These are phyloP conservation scores for Lepisosteus osseus DNA, from an alignment of 2,113 vertebrate genomes.

Conservation along the genomic window DNA sequence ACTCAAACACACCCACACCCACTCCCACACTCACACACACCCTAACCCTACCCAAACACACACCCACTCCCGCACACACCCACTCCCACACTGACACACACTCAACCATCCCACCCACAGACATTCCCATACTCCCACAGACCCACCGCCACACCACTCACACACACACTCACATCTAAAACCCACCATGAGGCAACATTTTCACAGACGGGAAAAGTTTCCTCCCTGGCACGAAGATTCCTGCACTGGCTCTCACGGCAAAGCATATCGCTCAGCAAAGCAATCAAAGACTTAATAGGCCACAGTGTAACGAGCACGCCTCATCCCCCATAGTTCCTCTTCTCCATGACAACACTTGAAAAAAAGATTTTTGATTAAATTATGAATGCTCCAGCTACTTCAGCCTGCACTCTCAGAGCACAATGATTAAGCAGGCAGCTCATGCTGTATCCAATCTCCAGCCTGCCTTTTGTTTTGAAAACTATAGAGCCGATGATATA, in stretches of 20 bases:
- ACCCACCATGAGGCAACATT: too few species aligned
- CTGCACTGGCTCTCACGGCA: too few species aligned
- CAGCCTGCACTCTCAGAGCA: slow-evolving; percentile 23
- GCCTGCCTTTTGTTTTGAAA: neutral
- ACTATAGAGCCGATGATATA: too few species aligned
- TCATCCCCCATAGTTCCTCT: neutral
- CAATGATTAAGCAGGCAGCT: slow-evolving; percentile 27
- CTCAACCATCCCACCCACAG: slow-evolving; percentile 16
- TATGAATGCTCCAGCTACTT: slow-evolving; percentile 42
- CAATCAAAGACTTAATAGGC: neutral
- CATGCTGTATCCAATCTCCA: slow-evolving; percentile 14
- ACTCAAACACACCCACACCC: slow-evolving; percentile 12
- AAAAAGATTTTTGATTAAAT: slow-evolving; percentile 41
- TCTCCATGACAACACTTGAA: slow-evolving; percentile 5
- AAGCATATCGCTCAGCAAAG: too few species aligned
- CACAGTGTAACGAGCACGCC: too few species aligned
- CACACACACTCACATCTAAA: too few species aligned
- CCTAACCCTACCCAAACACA: neutral
- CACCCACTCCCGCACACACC: slow-evolving; percentile 18
- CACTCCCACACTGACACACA: slow-evolving; percentile 3
- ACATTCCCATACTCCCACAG: slow-evolving; percentile 6
- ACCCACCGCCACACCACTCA: slow-evolving; percentile 1
- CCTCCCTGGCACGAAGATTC: too few species aligned
- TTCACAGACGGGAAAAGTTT: too few species aligned
- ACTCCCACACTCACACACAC: neutral